Evolutionary conservation across 2,888 invertebrate species (phyloP).

Genomic region (Odontothrips loti): DNA sequence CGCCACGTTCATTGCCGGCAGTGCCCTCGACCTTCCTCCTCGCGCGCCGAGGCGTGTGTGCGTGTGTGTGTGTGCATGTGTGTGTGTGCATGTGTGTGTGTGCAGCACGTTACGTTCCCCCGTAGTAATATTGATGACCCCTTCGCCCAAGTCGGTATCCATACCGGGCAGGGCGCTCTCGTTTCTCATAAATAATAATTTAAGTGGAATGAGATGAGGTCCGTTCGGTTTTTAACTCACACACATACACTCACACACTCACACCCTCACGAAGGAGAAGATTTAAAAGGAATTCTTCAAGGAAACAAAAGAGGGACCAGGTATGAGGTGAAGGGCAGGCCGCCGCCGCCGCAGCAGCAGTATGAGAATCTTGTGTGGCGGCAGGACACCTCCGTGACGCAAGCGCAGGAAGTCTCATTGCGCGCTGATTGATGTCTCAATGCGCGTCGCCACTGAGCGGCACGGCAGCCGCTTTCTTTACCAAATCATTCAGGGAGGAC

Average conservation of each 20-base stretch:
- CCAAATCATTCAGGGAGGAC: not conserved
- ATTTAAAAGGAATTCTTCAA: conserved; percentile 12
- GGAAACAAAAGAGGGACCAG: too few species aligned
- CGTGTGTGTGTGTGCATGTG: not conserved
- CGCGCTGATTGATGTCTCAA: conserved; percentile 15
- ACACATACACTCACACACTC: not conserved
- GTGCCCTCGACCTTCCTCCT: not conserved
- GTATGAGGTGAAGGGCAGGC: not conserved
- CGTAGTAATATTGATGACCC: conserved; percentile 11
- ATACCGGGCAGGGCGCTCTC: not conserved
- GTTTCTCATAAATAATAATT: conserved; percentile 17
- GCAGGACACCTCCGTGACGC: too few species aligned
- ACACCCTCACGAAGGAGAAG: not conserved
- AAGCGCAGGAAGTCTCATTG: too few species aligned
- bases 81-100: conserved; percentile 15
- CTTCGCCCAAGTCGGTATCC: not conserved
- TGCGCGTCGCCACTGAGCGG: not conserved
- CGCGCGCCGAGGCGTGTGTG: not conserved
- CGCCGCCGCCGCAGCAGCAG: not conserved
- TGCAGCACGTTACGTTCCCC: not conserved
- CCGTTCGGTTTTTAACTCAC: not conserved
- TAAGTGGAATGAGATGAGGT: not conserved
- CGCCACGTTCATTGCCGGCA: not conserved
- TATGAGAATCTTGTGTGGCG: too few species aligned
- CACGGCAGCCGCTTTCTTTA: not conserved